Evolutionary conservation across 2,888 invertebrate genomes (phyloP), one percentile per base, ranked within the genome.

Genomic region (Laspeyria flexula): DNA sequence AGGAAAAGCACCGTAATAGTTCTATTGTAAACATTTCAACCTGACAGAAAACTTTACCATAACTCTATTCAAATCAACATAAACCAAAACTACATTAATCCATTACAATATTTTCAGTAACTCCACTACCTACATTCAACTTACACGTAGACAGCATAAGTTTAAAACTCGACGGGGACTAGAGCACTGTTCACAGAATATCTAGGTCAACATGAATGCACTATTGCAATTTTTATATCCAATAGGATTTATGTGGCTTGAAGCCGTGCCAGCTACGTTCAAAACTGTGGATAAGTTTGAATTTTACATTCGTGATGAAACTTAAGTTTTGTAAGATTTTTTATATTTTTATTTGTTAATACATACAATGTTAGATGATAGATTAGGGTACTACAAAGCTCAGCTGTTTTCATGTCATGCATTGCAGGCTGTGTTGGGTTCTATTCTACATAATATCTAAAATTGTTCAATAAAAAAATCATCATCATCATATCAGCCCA

Each of bases 221-320:
- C 41, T 58, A 45, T 58, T 54, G 58, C 58, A 58, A 58, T 68
- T 60, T 66, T 68, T 58, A 60, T 60, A 43, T 12, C 37, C 46
- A 45, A 45, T 33, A 29, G 43, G 43, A 66, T 66, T 58, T 68
- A 68, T 60, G 51, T 43, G 29, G 38, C 49, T 60, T 64, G 68
- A 57, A 52, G 40, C 37, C 33, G 46, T 40, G 69, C 65, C 69
- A 67, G 46, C 35, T 16, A 34, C 42, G 46, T 53, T 46, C 51
- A 50, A 53, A 59, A 61, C 43, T 53, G 1, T 9, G 13, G 3
- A 13, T 11, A 10, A 11, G 9, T 7, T 16, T 1, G 38, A 39
- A 12, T 7, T n/a, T 21, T 6, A 29, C 30, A 12, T 12, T n/a
- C 27, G 10, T 12, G n/a, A n/a, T 25, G 1, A 3, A 11, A 3